Evolutionary conservation across 1,140 invertebrate genomes (phyloP), one percentile per base, ranked within the genome.

Genomic region (Aphelinus atriplicis): DNA sequence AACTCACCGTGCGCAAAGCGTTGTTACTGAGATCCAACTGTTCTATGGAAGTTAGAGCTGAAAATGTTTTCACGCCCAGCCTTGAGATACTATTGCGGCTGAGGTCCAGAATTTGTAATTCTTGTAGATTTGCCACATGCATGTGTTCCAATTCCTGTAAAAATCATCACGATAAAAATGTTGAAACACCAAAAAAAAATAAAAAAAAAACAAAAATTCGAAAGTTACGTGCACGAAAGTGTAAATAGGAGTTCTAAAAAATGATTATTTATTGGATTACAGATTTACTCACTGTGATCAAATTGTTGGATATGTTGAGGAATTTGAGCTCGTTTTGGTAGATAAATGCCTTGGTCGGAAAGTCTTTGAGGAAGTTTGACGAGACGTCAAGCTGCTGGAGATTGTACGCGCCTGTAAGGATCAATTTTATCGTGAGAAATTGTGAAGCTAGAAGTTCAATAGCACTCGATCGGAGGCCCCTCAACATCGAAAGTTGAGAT

Each of bases 21-120:
- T 97, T 97, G 1, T 96, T 91, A 77, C 94, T 94, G 4, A 97
- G 89, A 83, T 96, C 94, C 65, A 97, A 87, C 78, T 92, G 92
- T 71, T 91, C 90, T 3, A 97, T 85, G 47, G 91, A 88, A 7
- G 87, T 90, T 57, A 96, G 87, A 7, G 92, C 92, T 0, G 92
- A 89, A 83, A 97, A 97, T 3, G 94, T 93, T 69, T 94, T 94
- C 1, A 93, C 90, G 1, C 93, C 91, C 58, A 97, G 90, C 74
- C 94, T 93, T 1, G 92, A 93, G 9, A 97, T 92, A 78, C 92
- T 93, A 81, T 97, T 97, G 70, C 95, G 90, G 78, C 94, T 95
- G 10, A 97, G 84, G 84, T 97, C 95, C 73, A 97, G 83, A 26
- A 92, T 89, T 87, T 96, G 91, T 10, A 97, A 83, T 1, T 90